A percentile compares a stretch with the other conserved stretches of the same genome.
Conservation (phyloP, 2,888 invertebrate species). For the Metallyticus violacea region DNA sequence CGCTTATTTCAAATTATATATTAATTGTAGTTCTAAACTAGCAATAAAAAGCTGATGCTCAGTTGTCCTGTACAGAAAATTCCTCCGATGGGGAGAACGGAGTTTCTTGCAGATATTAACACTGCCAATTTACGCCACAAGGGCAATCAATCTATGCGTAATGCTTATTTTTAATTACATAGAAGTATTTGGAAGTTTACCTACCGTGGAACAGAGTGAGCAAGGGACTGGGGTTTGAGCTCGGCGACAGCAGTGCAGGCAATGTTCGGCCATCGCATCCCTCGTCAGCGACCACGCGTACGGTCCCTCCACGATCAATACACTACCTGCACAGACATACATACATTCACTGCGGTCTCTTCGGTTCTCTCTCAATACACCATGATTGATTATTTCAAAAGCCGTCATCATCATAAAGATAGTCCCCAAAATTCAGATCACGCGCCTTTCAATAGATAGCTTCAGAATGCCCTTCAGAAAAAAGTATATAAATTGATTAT, state of each 20-base stretch:
- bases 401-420: no score
- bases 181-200: conserved; percentile 4
- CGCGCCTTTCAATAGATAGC: no score
- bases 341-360: background rate
- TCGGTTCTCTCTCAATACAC: background rate
- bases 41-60: no score
- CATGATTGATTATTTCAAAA: background rate
- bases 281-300: conserved; percentile 45
- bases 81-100: no score
- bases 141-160: background rate
- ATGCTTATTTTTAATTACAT: background rate
- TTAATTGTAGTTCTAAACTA: no score
- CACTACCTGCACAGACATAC: conserved; percentile 41
- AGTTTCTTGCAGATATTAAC: background rate
- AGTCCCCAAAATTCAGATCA: no score
- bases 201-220: conserved; percentile 37
- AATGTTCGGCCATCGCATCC: conserved; percentile 41
- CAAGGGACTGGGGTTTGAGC: conserved; percentile 39
- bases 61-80: no score
- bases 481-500: no score
- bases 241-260: conserved; percentile 45
- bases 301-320: conserved; percentile 47
- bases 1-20: no score
- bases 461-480: no score
- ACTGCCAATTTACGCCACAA: no score